Evolutionary conservation across 2,113 vertebrate species (phyloP), one percentile per base, ranked within the genome.

Genomic region (Microtus pennsylvanicus): DNA sequence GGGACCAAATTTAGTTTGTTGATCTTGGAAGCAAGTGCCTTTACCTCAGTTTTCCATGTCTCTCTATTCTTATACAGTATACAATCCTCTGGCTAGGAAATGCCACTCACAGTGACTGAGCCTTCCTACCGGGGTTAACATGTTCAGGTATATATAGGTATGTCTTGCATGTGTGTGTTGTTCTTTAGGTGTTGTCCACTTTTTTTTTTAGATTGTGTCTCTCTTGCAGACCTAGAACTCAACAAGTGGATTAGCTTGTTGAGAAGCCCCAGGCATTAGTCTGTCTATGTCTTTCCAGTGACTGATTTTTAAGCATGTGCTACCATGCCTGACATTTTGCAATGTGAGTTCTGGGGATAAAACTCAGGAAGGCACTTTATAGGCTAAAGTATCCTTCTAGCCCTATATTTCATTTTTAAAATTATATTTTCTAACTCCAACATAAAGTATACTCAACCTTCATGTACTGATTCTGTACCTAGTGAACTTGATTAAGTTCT

Each of bases 371-470:
- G 21, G 19, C 14, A 35, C 65, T 67, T 67, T 35, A 13, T 16
- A 16, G 33, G 33, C 16, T 35, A 42, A 69, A 28, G 16, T 50
- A 4, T 45, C 5, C 63, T 63, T 85, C 38, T 30, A 42, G 7
- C 8, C 58, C 8, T 85, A 38, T 47, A 94, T 75, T 65, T 87
- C 82, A 75, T 91, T 87, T 83, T 88, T 76, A 70, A 90, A 92
- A 80, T 67, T 9, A 50, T 35, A 38, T 74, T 92, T 94, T 83
- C 38, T 87, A 95, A 90, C 16, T 90, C 45, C 47, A 47, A 45
- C 7, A 47, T 35, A 67, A 86, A 67, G 17, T 81, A 3, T 5
- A 61, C 11, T 65, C 90, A 47, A 80, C n/a, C 75, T 74, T 87
- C 87, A 22, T 50, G 13, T 83, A 52, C 78, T n/a, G 16, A 90